These are phyloP conservation scores for Serripes groenlandicus DNA, from an alignment of 2,888 invertebrate species.

Conservation along the genomic window DNA sequence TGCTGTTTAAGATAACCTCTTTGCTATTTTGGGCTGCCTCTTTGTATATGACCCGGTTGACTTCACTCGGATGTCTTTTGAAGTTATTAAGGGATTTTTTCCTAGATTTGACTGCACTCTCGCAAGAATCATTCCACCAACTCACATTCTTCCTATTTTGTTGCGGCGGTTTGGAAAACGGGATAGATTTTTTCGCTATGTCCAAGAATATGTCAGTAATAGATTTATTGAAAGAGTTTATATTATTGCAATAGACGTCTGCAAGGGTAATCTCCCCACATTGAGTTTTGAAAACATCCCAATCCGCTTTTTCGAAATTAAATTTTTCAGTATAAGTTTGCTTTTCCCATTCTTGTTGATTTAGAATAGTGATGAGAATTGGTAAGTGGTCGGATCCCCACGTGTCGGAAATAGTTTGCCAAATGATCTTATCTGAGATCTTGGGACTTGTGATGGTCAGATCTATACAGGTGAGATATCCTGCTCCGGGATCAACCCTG, in stretches of 20 bases:
- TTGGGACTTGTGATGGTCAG: constrained; percentile 1
- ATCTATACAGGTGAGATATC: background rate
- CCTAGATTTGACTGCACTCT: background rate
- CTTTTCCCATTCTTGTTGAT: no score
- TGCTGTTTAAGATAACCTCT: background rate
- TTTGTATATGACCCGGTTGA: constrained; percentile 11
- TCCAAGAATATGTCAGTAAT: background rate
- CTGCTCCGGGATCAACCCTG: background rate
- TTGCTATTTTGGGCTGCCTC: background rate
- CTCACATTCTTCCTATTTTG: constrained; percentile 1
- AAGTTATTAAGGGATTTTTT: constrained; percentile 27
- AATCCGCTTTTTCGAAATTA: constrained; percentile 6
- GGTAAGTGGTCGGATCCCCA: constrained; percentile 29
- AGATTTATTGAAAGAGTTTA: background rate
- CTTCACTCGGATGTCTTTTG: constrained; percentile 18
- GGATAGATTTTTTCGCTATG: background rate
- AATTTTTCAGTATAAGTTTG: background rate
- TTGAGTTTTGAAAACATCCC: background rate
- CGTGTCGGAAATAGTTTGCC: constrained; percentile 14
- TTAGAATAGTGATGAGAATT: constrained; percentile 10
- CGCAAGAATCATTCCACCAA: constrained; percentile 21
- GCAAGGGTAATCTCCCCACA: background rate
- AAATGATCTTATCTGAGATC: background rate
- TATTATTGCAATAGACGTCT: background rate
- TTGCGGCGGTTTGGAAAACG: background rate